Conservation (phyloP, 2,113 vertebrate genomes). For the Rallus limicola region DNA sequence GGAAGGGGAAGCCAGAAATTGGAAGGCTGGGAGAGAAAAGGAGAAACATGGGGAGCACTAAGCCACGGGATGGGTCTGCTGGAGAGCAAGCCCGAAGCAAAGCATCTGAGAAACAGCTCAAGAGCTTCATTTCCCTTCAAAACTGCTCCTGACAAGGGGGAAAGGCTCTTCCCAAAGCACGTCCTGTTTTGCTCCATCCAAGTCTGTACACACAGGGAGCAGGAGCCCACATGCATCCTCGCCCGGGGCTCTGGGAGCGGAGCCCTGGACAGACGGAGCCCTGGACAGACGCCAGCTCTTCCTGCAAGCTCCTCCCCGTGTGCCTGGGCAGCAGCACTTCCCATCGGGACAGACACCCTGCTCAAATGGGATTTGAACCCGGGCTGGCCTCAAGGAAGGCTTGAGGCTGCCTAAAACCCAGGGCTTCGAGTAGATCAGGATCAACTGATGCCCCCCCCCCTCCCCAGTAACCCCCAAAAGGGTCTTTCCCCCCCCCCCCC, state of each 20-base stretch:
- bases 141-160: rapidly evolving
- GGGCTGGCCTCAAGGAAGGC: not conserved
- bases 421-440: rapidly evolving
- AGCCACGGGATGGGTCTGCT: not conserved
- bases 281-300: not conserved
- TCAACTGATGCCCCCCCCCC: not conserved
- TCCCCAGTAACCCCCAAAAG: not conserved
- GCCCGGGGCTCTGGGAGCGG: not conserved
- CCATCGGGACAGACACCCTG: not conserved
- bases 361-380: not conserved
- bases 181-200: not conserved
- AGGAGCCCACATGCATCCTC: not conserved
- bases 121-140: not conserved
- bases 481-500: too few species aligned
- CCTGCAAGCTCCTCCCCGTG: not conserved
- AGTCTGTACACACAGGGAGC: not conserved
- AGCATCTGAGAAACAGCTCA: not conserved
- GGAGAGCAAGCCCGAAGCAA: not conserved
- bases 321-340: not conserved
- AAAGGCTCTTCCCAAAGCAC: not conserved
- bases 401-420: not conserved
- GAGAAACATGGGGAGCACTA: not conserved
- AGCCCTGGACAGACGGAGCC: not conserved
- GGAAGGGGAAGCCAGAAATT: not conserved
- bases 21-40: not conserved